Conservation (phyloP, 2,113 vertebrate species). For the Elaphurus davidianus region DNA sequence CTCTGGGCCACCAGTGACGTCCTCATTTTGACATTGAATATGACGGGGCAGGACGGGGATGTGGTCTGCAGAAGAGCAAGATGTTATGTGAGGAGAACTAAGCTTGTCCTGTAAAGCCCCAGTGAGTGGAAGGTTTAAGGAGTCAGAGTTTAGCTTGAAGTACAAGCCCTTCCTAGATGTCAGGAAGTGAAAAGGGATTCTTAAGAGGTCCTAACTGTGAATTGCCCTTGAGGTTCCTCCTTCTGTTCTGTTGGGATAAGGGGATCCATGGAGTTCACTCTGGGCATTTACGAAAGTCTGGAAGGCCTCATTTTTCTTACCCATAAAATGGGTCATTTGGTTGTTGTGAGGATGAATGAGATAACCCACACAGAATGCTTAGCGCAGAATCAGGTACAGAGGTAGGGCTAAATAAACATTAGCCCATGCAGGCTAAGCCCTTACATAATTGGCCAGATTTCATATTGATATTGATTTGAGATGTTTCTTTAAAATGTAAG, state of each 20-base stretch:
- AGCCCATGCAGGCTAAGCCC: not conserved
- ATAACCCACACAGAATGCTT: not conserved
- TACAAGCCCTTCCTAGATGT: not conserved
- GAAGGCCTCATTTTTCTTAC: not conserved
- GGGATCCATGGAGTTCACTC: not conserved
- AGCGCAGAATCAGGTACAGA: not conserved
- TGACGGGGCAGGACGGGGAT: accelerated
- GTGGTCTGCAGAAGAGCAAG: not conserved
- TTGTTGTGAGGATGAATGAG: not conserved
- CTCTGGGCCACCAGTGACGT: not conserved
- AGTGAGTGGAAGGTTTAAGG: not conserved
- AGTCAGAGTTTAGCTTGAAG: not conserved
- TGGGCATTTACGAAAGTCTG: not conserved
- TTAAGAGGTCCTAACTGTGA: not conserved
- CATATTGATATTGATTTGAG: conserved; percentile 52
- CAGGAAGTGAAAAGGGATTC: not conserved
- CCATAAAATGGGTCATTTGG: not conserved
- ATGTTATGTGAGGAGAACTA: not conserved
- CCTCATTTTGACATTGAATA: not conserved
- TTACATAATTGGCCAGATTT: conserved; percentile 37
- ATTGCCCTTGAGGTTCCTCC: not conserved
- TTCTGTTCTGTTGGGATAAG: not conserved
- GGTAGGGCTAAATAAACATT: conserved; percentile 9
- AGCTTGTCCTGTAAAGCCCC: not conserved
- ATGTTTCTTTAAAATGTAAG: conserved; percentile 51